Conservation (phyloP, 1,140 invertebrate genomes). For the Armadillidium nasatum region DNA sequence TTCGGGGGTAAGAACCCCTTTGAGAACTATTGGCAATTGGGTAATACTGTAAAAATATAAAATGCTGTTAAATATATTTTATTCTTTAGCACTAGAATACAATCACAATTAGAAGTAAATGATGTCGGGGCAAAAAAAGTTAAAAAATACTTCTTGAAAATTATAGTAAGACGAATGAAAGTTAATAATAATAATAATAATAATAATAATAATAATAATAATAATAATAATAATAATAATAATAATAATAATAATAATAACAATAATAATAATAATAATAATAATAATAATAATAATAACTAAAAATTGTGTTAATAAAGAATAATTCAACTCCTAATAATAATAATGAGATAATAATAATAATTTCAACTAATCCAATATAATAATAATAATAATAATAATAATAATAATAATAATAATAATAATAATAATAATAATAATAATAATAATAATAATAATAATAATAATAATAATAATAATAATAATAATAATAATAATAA, state of each 20-base stretch:
- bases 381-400: background rate
- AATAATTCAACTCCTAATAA: no score
- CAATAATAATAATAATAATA: background rate
- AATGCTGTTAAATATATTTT: background rate
- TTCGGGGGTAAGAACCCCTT: constrained; percentile 81
- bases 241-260: background rate
- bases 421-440: constrained; percentile 46
- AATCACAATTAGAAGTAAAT: background rate
- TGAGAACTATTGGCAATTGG: constrained; percentile 75
- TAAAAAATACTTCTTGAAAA: no score
- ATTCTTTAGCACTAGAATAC: background rate
- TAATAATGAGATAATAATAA: background rate
- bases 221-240: constrained; percentile 46
- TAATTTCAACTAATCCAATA: background rate
- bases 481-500: background rate
- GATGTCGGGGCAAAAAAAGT: constrained; percentile 29
- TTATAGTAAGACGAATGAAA: no score
- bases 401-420: background rate
- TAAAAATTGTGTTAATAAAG: no score
- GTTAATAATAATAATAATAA: no score
- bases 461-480: background rate
- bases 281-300: background rate
- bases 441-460: background rate
- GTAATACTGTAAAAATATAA: constrained; percentile 52
- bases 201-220: background rate